Percentiles rank a stretch among this genome's conserved stretches.
These are phyloP conservation scores for Poecile atricapillus DNA, from an alignment of 2,113 vertebrate species.

Conservation along the genomic window DNA sequence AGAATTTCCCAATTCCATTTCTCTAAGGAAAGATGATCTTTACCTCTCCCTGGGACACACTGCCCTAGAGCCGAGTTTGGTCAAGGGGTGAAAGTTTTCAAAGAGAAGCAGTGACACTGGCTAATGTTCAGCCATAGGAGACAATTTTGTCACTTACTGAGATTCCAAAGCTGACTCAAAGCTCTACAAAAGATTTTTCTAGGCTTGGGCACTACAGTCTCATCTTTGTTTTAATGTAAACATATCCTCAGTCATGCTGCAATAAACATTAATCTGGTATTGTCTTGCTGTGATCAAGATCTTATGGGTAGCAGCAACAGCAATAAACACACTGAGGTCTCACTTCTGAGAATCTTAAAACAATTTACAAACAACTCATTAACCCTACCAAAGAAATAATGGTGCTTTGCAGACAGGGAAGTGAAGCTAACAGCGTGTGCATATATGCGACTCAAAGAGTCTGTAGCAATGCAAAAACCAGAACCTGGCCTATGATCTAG, in stretches of 20 bases:
- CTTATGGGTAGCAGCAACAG: neutral
- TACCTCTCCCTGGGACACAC: neutral
- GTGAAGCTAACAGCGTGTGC: neutral
- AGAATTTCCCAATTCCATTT: neutral
- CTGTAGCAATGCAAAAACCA: neutral
- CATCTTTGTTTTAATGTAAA: neutral
- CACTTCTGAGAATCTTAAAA: neutral
- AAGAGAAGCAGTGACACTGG: neutral
- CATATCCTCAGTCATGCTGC: neutral
- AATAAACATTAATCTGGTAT: neutral
- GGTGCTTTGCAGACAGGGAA: neutral
- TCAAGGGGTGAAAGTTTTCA: neutral
- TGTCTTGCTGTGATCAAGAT: neutral
- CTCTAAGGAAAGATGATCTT: neutral
- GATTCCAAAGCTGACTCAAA: neutral
- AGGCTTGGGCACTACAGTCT: neutral
- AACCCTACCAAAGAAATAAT: neutral
- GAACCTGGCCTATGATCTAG: neutral
- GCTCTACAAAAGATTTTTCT: neutral
- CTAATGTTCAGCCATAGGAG: neutral
- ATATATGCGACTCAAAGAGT: neutral
- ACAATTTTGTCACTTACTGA: neutral
- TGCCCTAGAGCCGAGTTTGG: neutral
- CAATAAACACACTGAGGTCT: neutral
- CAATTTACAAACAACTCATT: neutral